Evolutionary conservation across 2,113 vertebrate species (phyloP).

Genomic region (Toxostoma redivivum): DNA sequence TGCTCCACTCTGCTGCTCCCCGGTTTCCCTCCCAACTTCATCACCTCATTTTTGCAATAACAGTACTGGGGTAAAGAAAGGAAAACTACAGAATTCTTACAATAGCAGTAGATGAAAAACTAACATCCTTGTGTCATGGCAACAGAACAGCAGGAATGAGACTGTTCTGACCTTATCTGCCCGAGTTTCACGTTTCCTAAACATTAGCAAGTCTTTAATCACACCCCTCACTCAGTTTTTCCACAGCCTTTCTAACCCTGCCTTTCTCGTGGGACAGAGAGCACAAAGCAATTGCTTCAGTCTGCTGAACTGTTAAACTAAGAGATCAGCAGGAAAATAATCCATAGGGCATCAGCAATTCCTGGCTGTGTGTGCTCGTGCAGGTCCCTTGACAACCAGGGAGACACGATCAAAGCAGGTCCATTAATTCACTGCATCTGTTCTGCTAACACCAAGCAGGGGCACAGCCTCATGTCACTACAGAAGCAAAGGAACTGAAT

Average conservation of each 20-base stretch:
- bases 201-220: neutral
- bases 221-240: neutral
- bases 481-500: neutral
- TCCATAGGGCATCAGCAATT: slow-evolving; percentile 41
- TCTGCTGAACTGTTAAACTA: neutral
- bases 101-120: neutral
- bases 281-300: neutral
- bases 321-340: neutral
- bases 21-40: neutral
- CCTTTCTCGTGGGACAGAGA: neutral
- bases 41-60: neutral
- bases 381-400: neutral
- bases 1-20: neutral
- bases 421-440: neutral
- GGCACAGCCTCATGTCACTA: neutral
- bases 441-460: neutral
- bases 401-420: neutral
- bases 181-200: neutral
- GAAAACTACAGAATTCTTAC: neutral
- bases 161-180: neutral
- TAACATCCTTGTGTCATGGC: neutral
- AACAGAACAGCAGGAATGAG: neutral
- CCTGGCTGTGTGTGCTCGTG: neutral
- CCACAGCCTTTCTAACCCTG: neutral
- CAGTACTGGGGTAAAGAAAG: neutral